Evolutionary conservation across 2,113 vertebrate species (phyloP).

Genomic region (Festucalex cinctus): DNA sequence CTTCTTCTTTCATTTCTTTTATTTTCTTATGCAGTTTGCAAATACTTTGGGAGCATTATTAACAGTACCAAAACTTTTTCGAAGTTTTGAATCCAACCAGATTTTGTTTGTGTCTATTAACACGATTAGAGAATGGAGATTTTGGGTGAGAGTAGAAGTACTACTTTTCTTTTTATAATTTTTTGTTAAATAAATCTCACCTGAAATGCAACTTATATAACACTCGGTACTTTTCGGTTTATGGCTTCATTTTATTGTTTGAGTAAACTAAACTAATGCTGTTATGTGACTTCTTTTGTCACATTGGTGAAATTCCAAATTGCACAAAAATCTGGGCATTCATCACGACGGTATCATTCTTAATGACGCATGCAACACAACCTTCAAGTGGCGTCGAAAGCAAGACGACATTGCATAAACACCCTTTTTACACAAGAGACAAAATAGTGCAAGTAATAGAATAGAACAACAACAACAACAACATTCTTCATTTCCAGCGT

Average conservation of each 20-base stretch:
- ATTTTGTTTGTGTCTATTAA: no score
- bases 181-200: no score
- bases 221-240: no score
- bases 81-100: no score
- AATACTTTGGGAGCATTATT: no score
- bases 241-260: background rate
- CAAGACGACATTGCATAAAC: constrained; percentile 1
- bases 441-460: constrained; percentile 23
- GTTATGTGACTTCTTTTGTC: background rate
- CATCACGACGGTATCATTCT: background rate
- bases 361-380: background rate
- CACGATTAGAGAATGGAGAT: no score
- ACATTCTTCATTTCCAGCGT: constrained; percentile 43
- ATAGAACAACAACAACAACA: constrained; percentile 19
- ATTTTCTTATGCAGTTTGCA: no score
- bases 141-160: no score
- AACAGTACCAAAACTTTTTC: no score
- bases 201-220: no score
- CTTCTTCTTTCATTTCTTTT: no score
- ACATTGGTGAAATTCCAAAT: background rate
- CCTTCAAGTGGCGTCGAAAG: background rate
- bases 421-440: constrained; percentile 6
- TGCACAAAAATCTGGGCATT: background rate
- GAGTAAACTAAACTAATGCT: background rate
- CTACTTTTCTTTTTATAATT: no score